These are phyloP conservation scores for Polydesmus complanatus DNA, from an alignment of 2,888 invertebrate genomes.

Conservation along the genomic window DNA sequence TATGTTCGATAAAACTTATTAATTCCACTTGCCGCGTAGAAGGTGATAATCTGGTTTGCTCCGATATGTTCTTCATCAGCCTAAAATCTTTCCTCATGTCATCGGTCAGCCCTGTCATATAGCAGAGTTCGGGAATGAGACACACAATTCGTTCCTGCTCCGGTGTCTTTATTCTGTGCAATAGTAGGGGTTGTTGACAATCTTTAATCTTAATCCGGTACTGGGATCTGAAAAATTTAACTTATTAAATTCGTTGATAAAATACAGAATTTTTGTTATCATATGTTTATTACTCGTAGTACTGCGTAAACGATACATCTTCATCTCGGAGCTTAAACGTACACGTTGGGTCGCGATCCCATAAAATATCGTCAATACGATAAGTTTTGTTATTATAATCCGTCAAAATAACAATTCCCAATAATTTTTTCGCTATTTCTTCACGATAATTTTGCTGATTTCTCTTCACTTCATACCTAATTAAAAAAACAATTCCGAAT, in stretches of 20 bases:
- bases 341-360: conserved; percentile 52
- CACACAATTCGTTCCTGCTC: conserved; percentile 27
- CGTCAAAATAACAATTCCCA: conserved; percentile 62
- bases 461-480: too few species aligned
- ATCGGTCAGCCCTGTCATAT: conserved; percentile 76
- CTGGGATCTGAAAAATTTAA: conserved; percentile 29
- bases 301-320: conserved; percentile 52
- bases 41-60: conserved; percentile 65
- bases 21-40: conserved; percentile 56
- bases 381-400: conserved; percentile 84
- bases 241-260: background rate
- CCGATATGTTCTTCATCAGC: conserved; percentile 71
- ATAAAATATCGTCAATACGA: conserved; percentile 68
- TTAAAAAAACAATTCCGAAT: too few species aligned
- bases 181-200: conserved; percentile 56
- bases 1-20: conserved; percentile 38
- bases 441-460: conserved; percentile 40
- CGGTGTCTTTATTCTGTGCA: conserved; percentile 35
- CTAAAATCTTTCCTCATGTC: conserved; percentile 62
- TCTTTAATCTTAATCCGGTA: conserved; percentile 63
- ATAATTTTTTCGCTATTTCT: conserved; percentile 38
- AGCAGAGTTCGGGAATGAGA: conserved; percentile 78
- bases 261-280: too few species aligned
- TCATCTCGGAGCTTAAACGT: conserved; percentile 42
- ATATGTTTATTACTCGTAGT: conserved; percentile 48